Percentiles rank a stretch among this genome's conserved stretches.
Conservation (phyloP, 1,140 invertebrate genomes). For the Rhizoglyphus robini region DNA sequence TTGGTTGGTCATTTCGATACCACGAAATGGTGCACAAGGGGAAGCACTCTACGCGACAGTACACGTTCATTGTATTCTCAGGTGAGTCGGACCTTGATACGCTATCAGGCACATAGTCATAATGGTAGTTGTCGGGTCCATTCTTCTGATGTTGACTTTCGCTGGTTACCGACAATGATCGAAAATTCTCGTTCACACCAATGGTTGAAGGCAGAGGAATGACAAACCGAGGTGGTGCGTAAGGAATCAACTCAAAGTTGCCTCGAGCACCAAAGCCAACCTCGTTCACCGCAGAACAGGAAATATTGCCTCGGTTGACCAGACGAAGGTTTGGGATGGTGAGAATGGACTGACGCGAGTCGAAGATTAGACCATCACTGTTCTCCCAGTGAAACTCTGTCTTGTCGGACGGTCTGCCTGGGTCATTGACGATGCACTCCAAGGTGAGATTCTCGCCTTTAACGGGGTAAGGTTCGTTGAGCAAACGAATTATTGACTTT, state of each 20-base stretch:
- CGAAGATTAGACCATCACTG: constrained; percentile 22
- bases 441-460: constrained; percentile 62
- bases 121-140: not conserved
- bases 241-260: constrained; percentile 26
- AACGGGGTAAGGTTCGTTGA: constrained; percentile 20
- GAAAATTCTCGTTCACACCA: constrained; percentile 13
- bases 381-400: constrained; percentile 29
- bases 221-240: constrained; percentile 13
- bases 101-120: not conserved
- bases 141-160: not conserved
- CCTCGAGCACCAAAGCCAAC: constrained; percentile 61
- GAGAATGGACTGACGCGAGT: constrained; percentile 19
- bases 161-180: not conserved
- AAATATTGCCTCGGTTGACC: constrained; percentile 41
- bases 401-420: constrained; percentile 53
- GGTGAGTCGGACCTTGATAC: not conserved
- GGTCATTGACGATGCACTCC: constrained; percentile 62
- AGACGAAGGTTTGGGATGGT: constrained; percentile 21
- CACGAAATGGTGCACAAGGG: constrained; percentile 66
- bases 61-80: constrained; percentile 37
- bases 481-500: constrained; percentile 29
- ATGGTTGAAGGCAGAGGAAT: constrained; percentile 14
- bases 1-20: constrained; percentile 50
- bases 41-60: constrained; percentile 73
- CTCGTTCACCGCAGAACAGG: constrained; percentile 63